Conservation (phyloP, 2,888 invertebrate genomes). For the Cenopis cana region DNA sequence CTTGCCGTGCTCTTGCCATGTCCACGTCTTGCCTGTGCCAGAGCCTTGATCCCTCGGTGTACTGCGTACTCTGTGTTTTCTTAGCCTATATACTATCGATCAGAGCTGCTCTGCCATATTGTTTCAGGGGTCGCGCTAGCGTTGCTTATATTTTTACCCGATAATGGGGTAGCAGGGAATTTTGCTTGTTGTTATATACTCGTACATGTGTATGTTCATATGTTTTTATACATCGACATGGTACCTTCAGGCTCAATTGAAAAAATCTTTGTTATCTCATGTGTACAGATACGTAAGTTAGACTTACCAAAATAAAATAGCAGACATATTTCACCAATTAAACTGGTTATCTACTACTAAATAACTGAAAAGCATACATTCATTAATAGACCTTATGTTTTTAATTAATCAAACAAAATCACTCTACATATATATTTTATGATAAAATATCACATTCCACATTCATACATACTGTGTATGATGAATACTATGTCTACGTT, state of each 20-base stretch:
- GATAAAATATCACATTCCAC: too few species aligned
- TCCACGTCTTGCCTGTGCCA: slow-evolving; percentile 49
- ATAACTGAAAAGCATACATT: too few species aligned
- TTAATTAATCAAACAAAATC: too few species aligned
- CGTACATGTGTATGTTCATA: neutral
- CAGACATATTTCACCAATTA: too few species aligned
- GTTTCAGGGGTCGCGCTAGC: slow-evolving; percentile 54
- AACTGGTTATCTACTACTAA: too few species aligned
- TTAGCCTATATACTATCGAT: slow-evolving; percentile 84
- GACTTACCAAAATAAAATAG: too few species aligned
- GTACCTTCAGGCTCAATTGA: neutral
- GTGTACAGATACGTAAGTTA: too few species aligned
- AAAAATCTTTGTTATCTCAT: neutral
- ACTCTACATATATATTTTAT: too few species aligned
- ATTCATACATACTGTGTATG: too few species aligned
- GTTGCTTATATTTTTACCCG: slow-evolving; percentile 31
- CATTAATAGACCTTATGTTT: too few species aligned
- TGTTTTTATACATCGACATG: neutral
- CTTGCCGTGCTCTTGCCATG: slow-evolving; percentile 62
- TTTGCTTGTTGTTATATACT: slow-evolving; percentile 12
- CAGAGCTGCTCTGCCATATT: slow-evolving; percentile 70
- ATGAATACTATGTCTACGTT: too few species aligned
- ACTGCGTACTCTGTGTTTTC: slow-evolving; percentile 70
- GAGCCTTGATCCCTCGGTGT: slow-evolving; percentile 56
- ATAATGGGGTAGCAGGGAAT: slow-evolving; percentile 22